phyloP scores from a whole-genome alignment of 2,888 invertebrate genomes.

The Argyra leucocephala region DNA sequence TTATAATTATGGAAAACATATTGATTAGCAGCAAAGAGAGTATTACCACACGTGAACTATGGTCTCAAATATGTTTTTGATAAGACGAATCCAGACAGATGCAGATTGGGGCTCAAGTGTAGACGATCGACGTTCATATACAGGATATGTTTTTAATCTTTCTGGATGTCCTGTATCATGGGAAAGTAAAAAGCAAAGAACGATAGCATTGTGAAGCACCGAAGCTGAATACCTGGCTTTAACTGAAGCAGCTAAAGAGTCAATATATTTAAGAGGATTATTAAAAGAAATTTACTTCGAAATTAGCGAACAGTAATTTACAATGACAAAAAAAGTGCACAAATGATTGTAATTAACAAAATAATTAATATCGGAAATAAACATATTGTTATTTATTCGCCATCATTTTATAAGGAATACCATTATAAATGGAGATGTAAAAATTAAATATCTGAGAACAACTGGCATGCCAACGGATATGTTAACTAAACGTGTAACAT shows the following conservation, averaged over 20 bases:
- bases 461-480: constrained; percentile 23
- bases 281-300: constrained; percentile 17
- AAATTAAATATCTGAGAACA: constrained; percentile 22
- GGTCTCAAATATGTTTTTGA: constrained; percentile 16
- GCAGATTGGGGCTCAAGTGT: constrained; percentile 24
- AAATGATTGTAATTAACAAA: constrained; percentile 17
- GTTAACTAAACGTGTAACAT: constrained; percentile 18
- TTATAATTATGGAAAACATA: constrained; percentile 20
- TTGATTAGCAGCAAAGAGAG: constrained; percentile 23
- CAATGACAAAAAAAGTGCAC: constrained; percentile 24
- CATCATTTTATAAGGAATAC: constrained; percentile 21
- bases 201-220: constrained; percentile 22
- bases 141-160: constrained; percentile 23
- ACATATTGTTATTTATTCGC: constrained; percentile 23
- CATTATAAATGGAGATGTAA: constrained; percentile 10
- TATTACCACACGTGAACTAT: constrained; percentile 21
- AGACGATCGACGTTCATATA: constrained; percentile 22
- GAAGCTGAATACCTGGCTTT: constrained; percentile 24
- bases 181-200: constrained; percentile 24
- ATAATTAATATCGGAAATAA: constrained; percentile 21
- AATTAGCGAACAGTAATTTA: constrained; percentile 16
- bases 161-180: constrained; percentile 22
- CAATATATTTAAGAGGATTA: constrained; percentile 19
- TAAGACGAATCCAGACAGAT: constrained; percentile 19
- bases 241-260: constrained; percentile 22